Base-by-base conservation (phyloP, 1,140 invertebrate species). In the Centruroides sculpturatus region DNA sequence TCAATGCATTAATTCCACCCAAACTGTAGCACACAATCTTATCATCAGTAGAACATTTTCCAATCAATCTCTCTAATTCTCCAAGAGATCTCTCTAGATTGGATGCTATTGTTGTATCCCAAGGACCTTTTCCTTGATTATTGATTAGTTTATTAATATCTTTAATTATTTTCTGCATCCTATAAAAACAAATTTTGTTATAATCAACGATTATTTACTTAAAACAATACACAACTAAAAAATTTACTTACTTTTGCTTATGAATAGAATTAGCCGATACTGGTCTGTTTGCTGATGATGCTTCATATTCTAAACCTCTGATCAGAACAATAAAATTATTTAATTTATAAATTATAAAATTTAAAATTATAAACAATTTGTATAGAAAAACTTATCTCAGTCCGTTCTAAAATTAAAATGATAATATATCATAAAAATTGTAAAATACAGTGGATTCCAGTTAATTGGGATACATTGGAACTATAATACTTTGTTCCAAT, bases 101-200 rank as follows among this genome's bases (percentile, higher is more conserved):
- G 0, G 80, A 77, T 4, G 83, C 72, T 48, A 79, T 74, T 51
- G 78, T 79, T 67, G 76, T 79, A 0, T 80, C 77, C 82, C 81
- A 83, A 0, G 78, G 76, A 46, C 76, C 80, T 65, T 78, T 78
- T 3, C 76, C 78, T 63, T 81, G 77, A 65, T 71, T 76, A 59
- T 76, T 75, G 6, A 78, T 70, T 13, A 82, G 74, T 67, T 82
- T 83, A 51, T 79, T 79, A 9, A 85, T 70, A 68, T 85, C 82
- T 66, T 80, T 80, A 3, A 85, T 68, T 64, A 80, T 77, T 62
- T 83, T 82, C 34, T 78, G 74, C 34, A 84, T 75, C 65, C 74
- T 76, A 60, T 8, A 65, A 69, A 59, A 23, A 3, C 49, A 47
- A 51, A n/a, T 41, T 46, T 23, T 54, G 48, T 5, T 35, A 49